Evolutionary conservation across 2,888 invertebrate genomes (phyloP).

Genomic region (Dendrolimus pini): DNA sequence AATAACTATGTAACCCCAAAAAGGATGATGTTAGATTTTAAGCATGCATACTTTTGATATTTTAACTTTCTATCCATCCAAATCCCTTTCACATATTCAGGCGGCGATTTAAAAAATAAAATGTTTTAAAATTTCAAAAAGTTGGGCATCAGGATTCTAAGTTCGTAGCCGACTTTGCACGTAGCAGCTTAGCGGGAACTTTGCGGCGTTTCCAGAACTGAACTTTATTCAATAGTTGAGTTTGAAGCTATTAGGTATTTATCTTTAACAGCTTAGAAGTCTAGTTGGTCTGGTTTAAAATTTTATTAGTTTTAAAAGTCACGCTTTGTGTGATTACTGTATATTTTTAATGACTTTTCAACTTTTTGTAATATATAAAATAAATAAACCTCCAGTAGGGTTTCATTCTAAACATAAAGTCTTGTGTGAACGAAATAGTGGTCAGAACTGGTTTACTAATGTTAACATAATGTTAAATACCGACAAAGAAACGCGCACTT

Average conservation of each 20-base stretch:
- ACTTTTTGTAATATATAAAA: too few relatives aligned
- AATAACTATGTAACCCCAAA: too few relatives aligned
- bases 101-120: constrained; percentile 51
- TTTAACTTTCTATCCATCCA: constrained; percentile 7
- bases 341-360: too few relatives aligned
- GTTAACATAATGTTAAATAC: too few relatives aligned
- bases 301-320: neutral
- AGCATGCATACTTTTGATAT: too few relatives aligned
- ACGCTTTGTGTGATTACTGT: neutral
- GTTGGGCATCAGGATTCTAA: constrained; percentile 37
- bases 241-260: constrained; percentile 30
- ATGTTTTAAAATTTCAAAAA: constrained; percentile 48
- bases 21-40: too few relatives aligned
- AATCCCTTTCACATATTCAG: constrained; percentile 28
- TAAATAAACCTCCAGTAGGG: too few relatives aligned
- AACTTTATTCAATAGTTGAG: constrained; percentile 46
- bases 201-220: constrained; percentile 32
- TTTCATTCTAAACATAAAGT: too few relatives aligned
- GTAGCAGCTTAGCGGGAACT: constrained; percentile 44
- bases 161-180: constrained; percentile 38
- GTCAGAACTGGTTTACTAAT: too few relatives aligned
- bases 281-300: neutral
- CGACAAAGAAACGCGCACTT: too few relatives aligned
- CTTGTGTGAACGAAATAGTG: too few relatives aligned
- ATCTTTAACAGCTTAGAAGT: neutral